phyloP scores from a whole-genome alignment of 1,140 invertebrate genomes.

The Drosophila teissieri region DNA sequence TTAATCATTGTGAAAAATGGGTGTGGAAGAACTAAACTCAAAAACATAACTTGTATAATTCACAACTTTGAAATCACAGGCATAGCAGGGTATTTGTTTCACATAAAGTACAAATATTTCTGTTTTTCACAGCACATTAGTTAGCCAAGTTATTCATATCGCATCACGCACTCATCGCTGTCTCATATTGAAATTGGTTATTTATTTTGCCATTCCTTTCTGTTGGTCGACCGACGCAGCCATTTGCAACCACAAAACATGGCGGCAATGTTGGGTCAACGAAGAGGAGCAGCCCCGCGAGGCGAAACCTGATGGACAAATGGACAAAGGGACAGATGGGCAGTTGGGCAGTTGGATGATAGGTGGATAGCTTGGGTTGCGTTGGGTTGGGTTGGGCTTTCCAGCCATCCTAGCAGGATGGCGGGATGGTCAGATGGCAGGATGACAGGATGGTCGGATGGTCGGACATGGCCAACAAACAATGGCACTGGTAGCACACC shows the following conservation, averaged over 20 bases:
- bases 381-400: no score
- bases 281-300: conserved; percentile 3
- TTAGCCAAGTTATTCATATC: background rate
- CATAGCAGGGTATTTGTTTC: no score
- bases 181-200: conserved; percentile 22
- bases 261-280: conserved; percentile 45
- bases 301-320: conserved; percentile 20
- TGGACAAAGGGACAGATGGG: background rate
- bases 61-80: no score
- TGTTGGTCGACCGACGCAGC: conserved; percentile 2
- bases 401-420: background rate
- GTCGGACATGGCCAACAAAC: conserved; percentile 45
- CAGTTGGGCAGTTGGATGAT: background rate
- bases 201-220: conserved; percentile 28
- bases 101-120: background rate
- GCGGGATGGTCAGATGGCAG: background rate
- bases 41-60: background rate
- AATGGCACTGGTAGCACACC: conserved; percentile 63
- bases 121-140: background rate
- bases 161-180: conserved; percentile 7
- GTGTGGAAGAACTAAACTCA: background rate
- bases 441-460: background rate
- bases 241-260: conserved; percentile 49
- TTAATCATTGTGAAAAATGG: background rate
- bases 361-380: background rate